Base-by-base conservation (phyloP, 1,140 invertebrate species). In the Zaprionus capensis region DNA sequence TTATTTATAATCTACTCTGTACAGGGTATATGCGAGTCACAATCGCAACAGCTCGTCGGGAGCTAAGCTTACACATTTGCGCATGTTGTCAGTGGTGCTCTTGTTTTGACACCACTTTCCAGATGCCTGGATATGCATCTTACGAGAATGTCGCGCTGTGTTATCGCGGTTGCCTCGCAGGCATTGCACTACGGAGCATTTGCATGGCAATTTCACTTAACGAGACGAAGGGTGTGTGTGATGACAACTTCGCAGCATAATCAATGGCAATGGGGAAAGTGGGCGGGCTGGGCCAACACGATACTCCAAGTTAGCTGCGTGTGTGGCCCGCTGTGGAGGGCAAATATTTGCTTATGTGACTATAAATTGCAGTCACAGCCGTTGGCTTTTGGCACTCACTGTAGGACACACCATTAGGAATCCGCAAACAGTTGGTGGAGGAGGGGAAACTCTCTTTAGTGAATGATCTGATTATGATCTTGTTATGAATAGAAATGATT, bases 201-300 rank as follows among this genome's bases (percentile, higher is more conserved):
- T 87, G 83, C 83, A 88, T 83, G 83, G 80, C 83, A 87, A 87
- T 87, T 87, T 83, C 24, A 70, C 73, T 88, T 81, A 81, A 83
- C 83, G 80, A 87, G 83, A 66, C 64, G 64, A 65, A 69, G 83
- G 67, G 61, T 59, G 55, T 61, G 41, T 59, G 55, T 61, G 41
- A 46, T 57, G 81, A 63, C 76, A 76, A 72, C 73, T 57, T 44
- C 15, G 55, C 46, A 74, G 71, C 74, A 80, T 86, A 86, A 88
- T 86, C 83, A 80, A 68, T 41, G 51, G 63, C 58, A 73, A 41
- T 31, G 28, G 28, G 68, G 51, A 17, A 36, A 65, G 36, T 69
- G 76, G 64, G 76, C 20, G 22, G 56, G 2, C 6, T 31, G 28
- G 7, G 7, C 7, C 4, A 53, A 63, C 70, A 41, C 3, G 34